These are phyloP conservation scores for Neuroterus valhalla DNA, from an alignment of 1,140 invertebrate genomes.

Conservation along the genomic window DNA sequence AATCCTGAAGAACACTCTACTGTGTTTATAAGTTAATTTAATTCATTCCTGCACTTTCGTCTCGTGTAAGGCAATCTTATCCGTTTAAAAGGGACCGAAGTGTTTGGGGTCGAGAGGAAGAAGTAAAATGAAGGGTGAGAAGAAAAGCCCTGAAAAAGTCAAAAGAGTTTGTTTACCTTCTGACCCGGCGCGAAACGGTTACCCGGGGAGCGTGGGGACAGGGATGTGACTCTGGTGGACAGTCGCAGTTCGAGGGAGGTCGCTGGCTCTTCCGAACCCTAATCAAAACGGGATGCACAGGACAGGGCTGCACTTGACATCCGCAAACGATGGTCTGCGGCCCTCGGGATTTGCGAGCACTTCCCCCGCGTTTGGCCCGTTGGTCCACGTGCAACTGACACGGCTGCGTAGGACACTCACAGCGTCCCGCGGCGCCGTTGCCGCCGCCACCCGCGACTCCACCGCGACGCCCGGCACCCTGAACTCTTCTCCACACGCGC, in stretches of 20 bases:
- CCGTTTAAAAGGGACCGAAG: neutral
- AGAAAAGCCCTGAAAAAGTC: constrained; percentile 6
- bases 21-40: no score
- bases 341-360: constrained; percentile 60
- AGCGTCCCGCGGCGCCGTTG: constrained; percentile 56
- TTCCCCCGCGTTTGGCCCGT: constrained; percentile 60
- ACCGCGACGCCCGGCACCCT: constrained; percentile 67
- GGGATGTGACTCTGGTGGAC: constrained; percentile 66
- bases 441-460: constrained; percentile 55
- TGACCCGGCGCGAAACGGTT: constrained; percentile 57
- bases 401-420: constrained; percentile 66
- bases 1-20: no score
- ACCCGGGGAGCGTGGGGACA: constrained; percentile 62
- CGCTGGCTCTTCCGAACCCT: constrained; percentile 66
- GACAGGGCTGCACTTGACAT: constrained; percentile 72
- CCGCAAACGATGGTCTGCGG: constrained; percentile 70
- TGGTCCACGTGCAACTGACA: constrained; percentile 71
- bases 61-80: neutral
- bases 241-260: constrained; percentile 65
- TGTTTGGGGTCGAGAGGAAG: neutral
- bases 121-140: neutral
- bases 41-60: neutral
- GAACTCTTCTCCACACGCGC: constrained; percentile 75
- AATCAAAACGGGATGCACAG: constrained; percentile 71
- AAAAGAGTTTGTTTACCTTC: constrained; percentile 61